Conservation (phyloP, 2,797 vertebrate species). For the Halcyon badia region DNA sequence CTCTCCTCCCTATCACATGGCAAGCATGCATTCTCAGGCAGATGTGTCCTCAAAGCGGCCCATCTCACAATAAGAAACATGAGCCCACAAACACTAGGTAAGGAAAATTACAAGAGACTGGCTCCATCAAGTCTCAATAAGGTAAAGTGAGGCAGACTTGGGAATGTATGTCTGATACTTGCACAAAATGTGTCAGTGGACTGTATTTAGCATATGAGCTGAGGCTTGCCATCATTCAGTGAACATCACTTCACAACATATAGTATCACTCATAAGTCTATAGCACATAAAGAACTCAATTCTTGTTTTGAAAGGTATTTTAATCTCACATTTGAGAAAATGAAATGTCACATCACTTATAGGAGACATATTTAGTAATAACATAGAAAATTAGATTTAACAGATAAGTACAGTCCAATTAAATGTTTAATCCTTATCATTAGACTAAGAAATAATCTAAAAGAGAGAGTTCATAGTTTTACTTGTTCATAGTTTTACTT, state of each 20-base stretch:
- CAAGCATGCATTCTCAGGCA: rapidly evolving
- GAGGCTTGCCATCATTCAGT: neutral
- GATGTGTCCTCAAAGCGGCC: neutral
- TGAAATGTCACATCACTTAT: neutral
- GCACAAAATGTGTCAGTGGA: neutral
- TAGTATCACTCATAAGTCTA: neutral
- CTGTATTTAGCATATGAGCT: neutral
- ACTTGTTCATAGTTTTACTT: neutral
- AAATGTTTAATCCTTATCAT: neutral
- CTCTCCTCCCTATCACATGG: rapidly evolving
- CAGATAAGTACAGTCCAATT: neutral
- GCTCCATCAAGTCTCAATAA: neutral
- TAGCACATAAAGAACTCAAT: neutral
- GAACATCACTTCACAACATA: neutral
- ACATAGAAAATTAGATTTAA: neutral
- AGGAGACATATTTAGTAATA: neutral
- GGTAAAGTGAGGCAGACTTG: neutral
- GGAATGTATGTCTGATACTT: neutral
- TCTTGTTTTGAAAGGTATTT: neutral
- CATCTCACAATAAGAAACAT: neutral
- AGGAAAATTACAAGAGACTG: neutral
- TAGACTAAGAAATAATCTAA: neutral
- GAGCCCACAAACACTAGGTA: neutral
- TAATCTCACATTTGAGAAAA: neutral
- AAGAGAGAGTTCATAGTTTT: neutral